These are phyloP conservation scores for Penaeus indicus DNA, from an alignment of 1,140 invertebrate species.

Conservation along the genomic window DNA sequence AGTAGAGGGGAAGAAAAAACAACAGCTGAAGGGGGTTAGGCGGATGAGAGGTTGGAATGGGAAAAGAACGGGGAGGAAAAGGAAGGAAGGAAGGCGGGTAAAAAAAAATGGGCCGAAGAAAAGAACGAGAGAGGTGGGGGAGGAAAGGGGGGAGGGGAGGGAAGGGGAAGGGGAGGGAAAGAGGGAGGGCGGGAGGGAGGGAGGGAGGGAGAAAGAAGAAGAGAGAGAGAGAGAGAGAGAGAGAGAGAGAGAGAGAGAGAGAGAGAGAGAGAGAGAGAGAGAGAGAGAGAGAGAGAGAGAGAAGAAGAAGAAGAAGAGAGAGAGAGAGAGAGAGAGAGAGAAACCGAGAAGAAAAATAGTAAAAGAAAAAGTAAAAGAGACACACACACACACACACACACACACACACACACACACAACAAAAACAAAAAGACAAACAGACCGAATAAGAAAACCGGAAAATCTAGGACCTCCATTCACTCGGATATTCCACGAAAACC, in stretches of 20 bases:
- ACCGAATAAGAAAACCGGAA: too few species aligned
- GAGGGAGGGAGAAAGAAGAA: background rate
- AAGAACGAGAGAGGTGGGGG: background rate
- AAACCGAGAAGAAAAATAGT: background rate
- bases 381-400: too few species aligned
- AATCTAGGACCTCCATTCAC: too few species aligned
- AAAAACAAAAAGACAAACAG: too few species aligned
- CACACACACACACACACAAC: too few species aligned
- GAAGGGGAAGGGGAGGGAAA: too few species aligned
- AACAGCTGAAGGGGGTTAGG: background rate
- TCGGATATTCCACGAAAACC: too few species aligned
- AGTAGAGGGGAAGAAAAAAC: background rate
- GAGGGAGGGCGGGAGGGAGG: background rate
- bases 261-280: slow-evolving; percentile 31
- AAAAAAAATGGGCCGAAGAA: background rate
- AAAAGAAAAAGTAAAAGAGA: background rate
- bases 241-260: slow-evolving; percentile 23
- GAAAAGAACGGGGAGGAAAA: background rate
- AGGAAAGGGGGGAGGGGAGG: background rate
- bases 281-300: slow-evolving; percentile 37
- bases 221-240: slow-evolving; percentile 22
- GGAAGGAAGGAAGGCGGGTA: background rate
- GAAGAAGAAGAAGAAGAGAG: background rate
- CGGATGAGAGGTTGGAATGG: background rate
- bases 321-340: too few species aligned